These are phyloP conservation scores for Caranx ignobilis DNA, from an alignment of 2,113 vertebrate genomes.

Conservation along the genomic window DNA sequence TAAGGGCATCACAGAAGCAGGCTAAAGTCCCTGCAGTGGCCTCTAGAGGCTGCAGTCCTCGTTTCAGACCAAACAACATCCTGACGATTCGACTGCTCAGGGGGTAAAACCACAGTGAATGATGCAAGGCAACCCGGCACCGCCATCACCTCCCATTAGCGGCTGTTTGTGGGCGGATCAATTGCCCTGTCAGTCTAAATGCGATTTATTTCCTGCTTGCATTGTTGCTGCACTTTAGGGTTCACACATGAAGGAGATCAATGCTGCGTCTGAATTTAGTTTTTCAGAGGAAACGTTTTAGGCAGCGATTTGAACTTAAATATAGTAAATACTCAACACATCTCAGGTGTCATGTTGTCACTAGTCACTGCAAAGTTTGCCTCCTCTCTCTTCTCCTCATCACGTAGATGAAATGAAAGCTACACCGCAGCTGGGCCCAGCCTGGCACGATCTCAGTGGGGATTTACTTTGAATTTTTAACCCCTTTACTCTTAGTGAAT, in stretches of 20 bases:
- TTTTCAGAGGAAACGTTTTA: constrained; percentile 1
- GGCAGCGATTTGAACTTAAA: background rate
- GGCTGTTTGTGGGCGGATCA: constrained; percentile 8
- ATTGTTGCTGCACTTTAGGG: constrained; percentile 8
- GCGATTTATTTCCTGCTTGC: constrained; percentile 15
- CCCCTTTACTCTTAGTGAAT: background rate
- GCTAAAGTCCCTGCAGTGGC: background rate
- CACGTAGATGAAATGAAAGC: background rate
- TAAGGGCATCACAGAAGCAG: background rate
- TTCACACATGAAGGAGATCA: constrained; percentile 10
- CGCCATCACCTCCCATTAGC: constrained; percentile 16
- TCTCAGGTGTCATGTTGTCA: background rate
- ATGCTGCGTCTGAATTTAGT: background rate
- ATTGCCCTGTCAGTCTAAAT: constrained; percentile 1
- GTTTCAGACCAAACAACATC: background rate
- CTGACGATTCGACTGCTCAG: background rate
- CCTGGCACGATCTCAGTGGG: background rate
- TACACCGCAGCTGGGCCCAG: background rate
- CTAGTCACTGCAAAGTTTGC: background rate
- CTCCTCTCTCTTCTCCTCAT: background rate
- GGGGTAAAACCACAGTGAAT: constrained; percentile 10
- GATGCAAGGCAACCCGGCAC: background rate
- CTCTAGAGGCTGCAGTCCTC: constrained; percentile 14
- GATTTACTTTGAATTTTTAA: background rate
- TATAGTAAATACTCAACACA: background rate